Evolutionary conservation across 2,113 vertebrate genomes (phyloP), one percentile per base, ranked within the genome.

Genomic region (Paraplagusia blochii): DNA sequence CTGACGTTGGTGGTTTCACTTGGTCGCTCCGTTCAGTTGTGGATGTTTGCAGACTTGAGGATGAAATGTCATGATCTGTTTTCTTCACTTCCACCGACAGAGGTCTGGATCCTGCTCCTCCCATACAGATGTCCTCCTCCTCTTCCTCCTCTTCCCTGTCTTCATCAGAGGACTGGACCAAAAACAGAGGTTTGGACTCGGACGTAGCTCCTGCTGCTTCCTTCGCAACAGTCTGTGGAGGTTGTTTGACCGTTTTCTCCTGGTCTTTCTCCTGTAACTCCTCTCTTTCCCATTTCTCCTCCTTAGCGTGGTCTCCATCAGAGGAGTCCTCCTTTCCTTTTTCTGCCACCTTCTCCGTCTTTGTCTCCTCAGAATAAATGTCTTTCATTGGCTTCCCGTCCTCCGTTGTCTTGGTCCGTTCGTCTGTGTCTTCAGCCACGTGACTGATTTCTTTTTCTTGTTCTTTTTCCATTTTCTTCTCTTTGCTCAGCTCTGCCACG

Each of bases 151-250:
- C 69, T 7, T 85, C 87, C 18, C 76, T 79, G 80, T 88, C 89
- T 77, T 87, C 86, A 48, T 91, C 88, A 14, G 87, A 90, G 8
- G 87, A 89, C 50, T 88, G 85, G 54, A 85, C 74, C 58, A 80
- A 56, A 72, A 87, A 88, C 17, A 77, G 45, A 39, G 81, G 56
- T 33, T 84, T 74, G 44, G 55, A 54, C 36, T 86, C 79, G 13
- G 70, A 43, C 54, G 60, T 76, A 14, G 73, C 55, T 2, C 17
- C 42, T n/a, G 35, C 19, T 43, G 61, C 34, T 53, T 72, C 76
- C 63, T 40, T 75, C 36, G 52, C n/a, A 22, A 13, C 12, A 8
- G 47, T 39, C 33, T 60, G 38, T 29, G 69, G 19, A 19, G 64
- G 57, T n/a, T 72, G 69, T 74, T 65, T 80, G 1, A 58, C 13